Percentiles rank a stretch among this genome's conserved stretches.
phyloP scores from a whole-genome alignment of 2,888 invertebrate genomes.

The Pharmacophagus antenor region DNA sequence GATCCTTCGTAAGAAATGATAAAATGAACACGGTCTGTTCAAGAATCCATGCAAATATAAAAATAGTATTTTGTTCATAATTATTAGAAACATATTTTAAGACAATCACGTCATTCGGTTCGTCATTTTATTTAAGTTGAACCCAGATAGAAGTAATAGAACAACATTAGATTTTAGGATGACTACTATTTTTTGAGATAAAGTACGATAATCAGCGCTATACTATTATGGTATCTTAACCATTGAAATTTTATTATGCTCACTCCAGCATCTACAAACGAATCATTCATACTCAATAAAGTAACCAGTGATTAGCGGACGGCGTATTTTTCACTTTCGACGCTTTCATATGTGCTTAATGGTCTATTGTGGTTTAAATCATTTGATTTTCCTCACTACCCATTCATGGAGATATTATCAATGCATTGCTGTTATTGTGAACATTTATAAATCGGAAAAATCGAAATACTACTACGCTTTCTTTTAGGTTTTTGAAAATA shows the following conservation, averaged over 20 bases:
- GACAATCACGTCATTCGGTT: too few species aligned
- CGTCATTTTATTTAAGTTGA: too few species aligned
- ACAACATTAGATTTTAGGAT: too few species aligned
- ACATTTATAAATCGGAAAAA: neutral
- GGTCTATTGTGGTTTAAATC: conserved; percentile 21
- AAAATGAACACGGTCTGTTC: too few species aligned
- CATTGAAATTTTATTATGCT: neutral
- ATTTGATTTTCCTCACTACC: conserved; percentile 8
- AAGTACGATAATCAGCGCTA: neutral
- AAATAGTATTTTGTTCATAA: too few species aligned
- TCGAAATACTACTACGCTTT: neutral
- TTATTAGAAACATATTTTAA: too few species aligned
- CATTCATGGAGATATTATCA: conserved; percentile 4
- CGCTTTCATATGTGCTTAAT: conserved; percentile 22
- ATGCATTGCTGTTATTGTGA: conserved; percentile 10
- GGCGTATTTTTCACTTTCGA: conserved; percentile 16
- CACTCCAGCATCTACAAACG: neutral
- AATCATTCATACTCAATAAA: conserved; percentile 15
- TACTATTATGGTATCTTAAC: neutral
- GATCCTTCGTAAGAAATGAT: too few species aligned
- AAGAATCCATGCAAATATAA: too few species aligned
- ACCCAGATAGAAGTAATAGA: too few species aligned
- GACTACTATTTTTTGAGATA: neutral
- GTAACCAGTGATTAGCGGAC: conserved; percentile 10
- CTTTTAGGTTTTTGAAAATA: neutral